phyloP scores from a whole-genome alignment of 2,113 vertebrate genomes.

The Silurus asotus region DNA sequence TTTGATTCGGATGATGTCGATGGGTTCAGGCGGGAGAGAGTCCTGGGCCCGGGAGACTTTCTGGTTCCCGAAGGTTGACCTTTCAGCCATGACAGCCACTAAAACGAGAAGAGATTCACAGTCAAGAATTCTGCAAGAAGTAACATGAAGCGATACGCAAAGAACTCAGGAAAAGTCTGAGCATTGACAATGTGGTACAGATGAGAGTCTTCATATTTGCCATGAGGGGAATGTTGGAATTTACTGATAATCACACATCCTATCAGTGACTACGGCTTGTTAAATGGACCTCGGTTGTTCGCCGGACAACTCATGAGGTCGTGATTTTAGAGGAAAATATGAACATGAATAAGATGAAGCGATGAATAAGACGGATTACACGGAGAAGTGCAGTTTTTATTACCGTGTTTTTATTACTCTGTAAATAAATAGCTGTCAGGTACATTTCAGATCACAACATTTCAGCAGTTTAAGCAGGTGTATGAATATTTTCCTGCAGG shows the following conservation, averaged over 20 bases:
- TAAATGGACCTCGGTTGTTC: too few relatives aligned
- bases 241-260: too few relatives aligned
- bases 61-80: constrained; percentile 74
- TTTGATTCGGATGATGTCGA: constrained; percentile 93
- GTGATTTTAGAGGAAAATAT: too few relatives aligned
- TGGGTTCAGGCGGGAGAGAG: constrained; percentile 89
- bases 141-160: constrained; percentile 1
- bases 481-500: neutral
- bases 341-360: too few relatives aligned
- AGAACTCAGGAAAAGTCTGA: constrained; percentile 33
- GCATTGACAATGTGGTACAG: neutral
- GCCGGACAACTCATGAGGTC: too few relatives aligned
- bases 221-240: neutral
- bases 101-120: constrained; percentile 25
- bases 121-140: constrained; percentile 13
- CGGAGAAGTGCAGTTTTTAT: neutral
- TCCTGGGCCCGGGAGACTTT: constrained; percentile 71
- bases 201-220: too few relatives aligned
- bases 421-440: neutral
- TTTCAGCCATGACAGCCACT: constrained; percentile 83
- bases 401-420: neutral
- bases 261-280: too few relatives aligned
- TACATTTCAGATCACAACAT: too few relatives aligned
- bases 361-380: neutral
- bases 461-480: constrained; percentile 11